A percentile compares a stretch with the other conserved stretches of the same genome.
Conservation (phyloP, 1,140 invertebrate species). For the Theocolax elegans region DNA sequence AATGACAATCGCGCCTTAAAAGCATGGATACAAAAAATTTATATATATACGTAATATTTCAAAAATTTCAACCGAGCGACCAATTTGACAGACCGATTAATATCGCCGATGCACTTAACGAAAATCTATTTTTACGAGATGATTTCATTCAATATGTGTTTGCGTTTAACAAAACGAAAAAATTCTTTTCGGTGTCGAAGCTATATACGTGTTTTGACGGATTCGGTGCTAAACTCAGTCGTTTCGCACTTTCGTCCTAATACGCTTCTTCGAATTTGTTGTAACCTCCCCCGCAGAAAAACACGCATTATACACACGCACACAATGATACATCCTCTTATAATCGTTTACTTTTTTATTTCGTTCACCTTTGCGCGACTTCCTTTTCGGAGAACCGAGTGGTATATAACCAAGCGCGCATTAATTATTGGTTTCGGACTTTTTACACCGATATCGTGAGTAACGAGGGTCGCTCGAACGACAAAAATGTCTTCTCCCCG, state of each 20-base stretch:
- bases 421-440: conserved; percentile 23
- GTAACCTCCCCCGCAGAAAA: too few relatives aligned
- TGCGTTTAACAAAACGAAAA: too few relatives aligned
- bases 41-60: too few relatives aligned
- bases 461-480: not conserved
- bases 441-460: not conserved
- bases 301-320: too few relatives aligned
- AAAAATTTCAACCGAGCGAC: too few relatives aligned
- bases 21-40: too few relatives aligned
- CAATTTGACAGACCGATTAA: too few relatives aligned
- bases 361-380: not conserved
- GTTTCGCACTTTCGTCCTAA: conserved; percentile 15
- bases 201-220: not conserved
- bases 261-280: not conserved
- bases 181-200: not conserved
- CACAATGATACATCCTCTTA: too few relatives aligned
- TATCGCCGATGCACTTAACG: not conserved
- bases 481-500: conserved; percentile 1
- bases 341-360: not conserved
- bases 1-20: too few relatives aligned
- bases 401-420: conserved; percentile 1
- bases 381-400: not conserved
- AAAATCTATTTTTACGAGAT: not conserved
- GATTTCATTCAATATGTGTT: conserved; percentile 4
- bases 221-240: not conserved